Evolutionary conservation across 1,140 invertebrate species (phyloP), one percentile per base, ranked within the genome.

Genomic region (Drosophila virilis): DNA sequence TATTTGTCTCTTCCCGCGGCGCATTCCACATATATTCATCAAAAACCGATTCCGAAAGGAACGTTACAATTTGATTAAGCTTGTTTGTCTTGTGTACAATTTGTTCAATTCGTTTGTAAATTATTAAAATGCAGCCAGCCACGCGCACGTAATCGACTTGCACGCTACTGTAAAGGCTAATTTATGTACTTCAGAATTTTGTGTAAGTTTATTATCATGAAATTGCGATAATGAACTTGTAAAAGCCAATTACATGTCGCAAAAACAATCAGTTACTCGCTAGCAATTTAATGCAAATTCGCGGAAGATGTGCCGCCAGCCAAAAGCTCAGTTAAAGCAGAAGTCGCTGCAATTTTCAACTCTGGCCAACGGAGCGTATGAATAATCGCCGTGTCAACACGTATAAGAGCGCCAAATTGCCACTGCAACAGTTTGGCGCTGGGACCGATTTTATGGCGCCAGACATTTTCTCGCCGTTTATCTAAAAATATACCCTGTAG

Each of bases 191-290:
- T 4, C 37, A 38, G 37, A 42, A 12, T 7, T 7, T 42, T 12
- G 38, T 28, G 2, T 28, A 28, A 28, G 5, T 28, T 28, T 28
- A 28, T 40, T 43, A 17, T 8, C 38, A 32, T 6, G 55, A 57
- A 62, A 76, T 57, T 59, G 71, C 51, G 83, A 68, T 89, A 79
- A 83, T 86, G 83, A 89, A 86, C 84, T 81, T 86, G 78, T 65
- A 85, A 80, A 43, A 37, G 48, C 22, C 43, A 79, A 76, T 67
- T 74, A 58, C 72, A 10, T 37, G 70, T 46, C 54, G 37, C 51
- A 71, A 71, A 68, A 78, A 61, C 70, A 78, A 69, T 78, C 59
- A 22, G 46, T 48, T 42, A 55, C 46, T 51, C 71, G 57, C 28
- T 33, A 43, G 45, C 42, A 35, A 69, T 52, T 57, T 54, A 55